Percentiles rank a stretch among this genome's conserved stretches.
Conservation (phyloP, 2,113 vertebrate genomes). For the Xiphophorus couchianus region DNA sequence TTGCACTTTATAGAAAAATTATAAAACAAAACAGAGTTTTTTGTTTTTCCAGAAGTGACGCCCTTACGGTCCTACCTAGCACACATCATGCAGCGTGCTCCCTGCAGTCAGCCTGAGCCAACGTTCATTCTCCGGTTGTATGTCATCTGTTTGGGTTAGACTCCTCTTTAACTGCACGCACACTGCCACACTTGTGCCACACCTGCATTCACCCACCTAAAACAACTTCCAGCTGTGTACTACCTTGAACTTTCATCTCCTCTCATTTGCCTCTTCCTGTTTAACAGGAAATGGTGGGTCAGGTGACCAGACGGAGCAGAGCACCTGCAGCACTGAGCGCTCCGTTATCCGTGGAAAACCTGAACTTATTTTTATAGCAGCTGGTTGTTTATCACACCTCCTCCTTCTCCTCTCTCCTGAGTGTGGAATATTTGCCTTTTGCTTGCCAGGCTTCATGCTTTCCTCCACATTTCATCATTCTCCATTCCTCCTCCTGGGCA, state of each 20-base stretch:
- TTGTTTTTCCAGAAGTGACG: background rate
- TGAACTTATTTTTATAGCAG: slow-evolving; percentile 62
- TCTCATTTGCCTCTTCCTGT: slow-evolving; percentile 67
- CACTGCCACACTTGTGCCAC: slow-evolving; percentile 49
- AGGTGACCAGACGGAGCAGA: slow-evolving; percentile 61
- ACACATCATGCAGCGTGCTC: background rate
- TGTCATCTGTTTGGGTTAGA: slow-evolving; percentile 61
- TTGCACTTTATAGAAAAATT: background rate
- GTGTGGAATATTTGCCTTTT: slow-evolving; percentile 11
- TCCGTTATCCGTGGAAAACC: slow-evolving; percentile 59
- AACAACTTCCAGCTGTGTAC: slow-evolving; percentile 63
- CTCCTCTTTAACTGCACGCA: slow-evolving; percentile 37
- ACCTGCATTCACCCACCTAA: slow-evolving; percentile 64
- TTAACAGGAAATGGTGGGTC: slow-evolving; percentile 71
- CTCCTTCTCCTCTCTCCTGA: slow-evolving; percentile 1
- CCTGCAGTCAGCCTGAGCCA: slow-evolving; percentile 17
- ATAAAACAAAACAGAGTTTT: background rate
- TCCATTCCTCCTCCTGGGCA: slow-evolving; percentile 51
- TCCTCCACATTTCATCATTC: slow-evolving; percentile 61
- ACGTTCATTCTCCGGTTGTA: slow-evolving; percentile 32
- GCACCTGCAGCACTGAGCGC: slow-evolving; percentile 69
- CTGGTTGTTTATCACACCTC: slow-evolving; percentile 32
- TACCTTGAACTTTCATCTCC: slow-evolving; percentile 65
- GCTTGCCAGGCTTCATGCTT: slow-evolving; percentile 43
- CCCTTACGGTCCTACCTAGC: background rate